Conservation (phyloP, 2,113 vertebrate species). For the Centropristis striata region DNA sequence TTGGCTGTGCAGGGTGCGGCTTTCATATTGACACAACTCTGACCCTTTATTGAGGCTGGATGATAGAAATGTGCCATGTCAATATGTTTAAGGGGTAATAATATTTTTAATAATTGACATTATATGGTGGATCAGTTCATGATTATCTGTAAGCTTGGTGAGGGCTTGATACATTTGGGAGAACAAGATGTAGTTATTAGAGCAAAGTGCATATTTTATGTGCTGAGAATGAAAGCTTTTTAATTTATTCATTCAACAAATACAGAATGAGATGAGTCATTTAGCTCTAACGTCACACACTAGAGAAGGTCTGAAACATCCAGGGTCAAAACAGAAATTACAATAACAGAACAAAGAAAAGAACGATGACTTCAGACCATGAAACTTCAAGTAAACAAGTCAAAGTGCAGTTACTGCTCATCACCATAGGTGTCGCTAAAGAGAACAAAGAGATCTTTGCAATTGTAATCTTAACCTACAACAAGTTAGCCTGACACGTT, state of each 20-base stretch:
- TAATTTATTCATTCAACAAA: neutral
- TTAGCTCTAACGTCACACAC: neutral
- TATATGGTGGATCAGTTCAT: neutral
- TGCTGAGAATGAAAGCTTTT: no score
- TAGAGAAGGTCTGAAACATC: neutral
- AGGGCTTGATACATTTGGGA: neutral
- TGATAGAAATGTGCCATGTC: neutral
- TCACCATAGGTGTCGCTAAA: no score
- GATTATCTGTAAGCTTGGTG: neutral
- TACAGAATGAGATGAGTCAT: neutral
- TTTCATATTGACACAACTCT: neutral
- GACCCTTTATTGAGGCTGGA: neutral
- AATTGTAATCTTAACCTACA: no score
- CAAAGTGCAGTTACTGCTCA: no score
- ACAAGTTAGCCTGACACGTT: no score
- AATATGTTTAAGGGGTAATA: neutral
- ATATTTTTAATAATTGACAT: neutral
- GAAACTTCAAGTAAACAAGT: no score
- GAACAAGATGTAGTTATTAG: neutral
- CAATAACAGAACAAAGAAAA: no score
- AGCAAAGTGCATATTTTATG: neutral
- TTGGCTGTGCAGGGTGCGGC: conserved; percentile 14
- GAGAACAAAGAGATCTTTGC: no score
- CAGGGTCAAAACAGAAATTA: neutral
- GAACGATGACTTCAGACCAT: no score